Percentiles rank a stretch among this genome's conserved stretches.
Conservation (phyloP, 2,888 invertebrate genomes). For the Deilephila porcellus region DNA sequence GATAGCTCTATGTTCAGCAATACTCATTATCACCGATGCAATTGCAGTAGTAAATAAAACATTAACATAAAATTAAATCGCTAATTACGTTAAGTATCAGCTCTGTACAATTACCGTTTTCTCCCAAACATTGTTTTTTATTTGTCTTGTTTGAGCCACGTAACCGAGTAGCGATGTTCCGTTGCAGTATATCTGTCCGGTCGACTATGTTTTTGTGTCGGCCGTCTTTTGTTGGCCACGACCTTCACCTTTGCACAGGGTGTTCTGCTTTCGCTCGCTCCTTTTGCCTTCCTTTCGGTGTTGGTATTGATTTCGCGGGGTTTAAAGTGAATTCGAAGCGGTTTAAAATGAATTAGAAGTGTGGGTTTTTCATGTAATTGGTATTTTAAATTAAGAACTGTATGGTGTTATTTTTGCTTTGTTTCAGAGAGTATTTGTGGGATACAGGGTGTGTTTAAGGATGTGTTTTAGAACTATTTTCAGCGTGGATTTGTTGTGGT, state of each 20-base stretch:
- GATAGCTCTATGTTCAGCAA: no score
- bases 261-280: constrained; percentile 29
- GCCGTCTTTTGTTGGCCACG: constrained; percentile 43
- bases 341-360: constrained; percentile 26
- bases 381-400: neutral
- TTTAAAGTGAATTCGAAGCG: constrained; percentile 26
- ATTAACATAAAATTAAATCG: neutral
- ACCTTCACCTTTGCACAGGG: constrained; percentile 37
- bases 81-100: constrained; percentile 38
- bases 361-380: neutral
- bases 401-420: no score
- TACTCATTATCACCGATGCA: no score
- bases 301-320: constrained; percentile 31
- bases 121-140: constrained; percentile 56
- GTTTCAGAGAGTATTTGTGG: no score
- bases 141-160: constrained; percentile 65
- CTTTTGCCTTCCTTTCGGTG: constrained; percentile 31
- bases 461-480: no score
- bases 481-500: no score
- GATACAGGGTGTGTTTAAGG: no score
- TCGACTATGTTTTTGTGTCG: constrained; percentile 48
- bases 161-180: constrained; percentile 73
- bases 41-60: no score
- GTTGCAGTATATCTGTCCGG: constrained; percentile 32
- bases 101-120: constrained; percentile 56